phyloP scores from a whole-genome alignment of 1,140 invertebrate species.

The Spodoptera litura region DNA sequence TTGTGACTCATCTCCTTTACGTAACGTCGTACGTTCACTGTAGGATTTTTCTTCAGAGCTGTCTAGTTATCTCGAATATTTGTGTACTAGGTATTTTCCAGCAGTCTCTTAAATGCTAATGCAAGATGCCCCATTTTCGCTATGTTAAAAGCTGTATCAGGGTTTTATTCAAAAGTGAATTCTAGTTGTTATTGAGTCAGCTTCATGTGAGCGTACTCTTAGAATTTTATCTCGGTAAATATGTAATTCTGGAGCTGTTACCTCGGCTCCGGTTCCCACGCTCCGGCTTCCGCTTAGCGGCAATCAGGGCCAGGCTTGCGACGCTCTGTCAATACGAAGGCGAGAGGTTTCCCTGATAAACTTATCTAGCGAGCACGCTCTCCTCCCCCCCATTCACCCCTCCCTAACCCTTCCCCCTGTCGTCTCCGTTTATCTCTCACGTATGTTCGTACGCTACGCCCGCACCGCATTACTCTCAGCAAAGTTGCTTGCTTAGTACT shows the following conservation, averaged over 20 bases:
- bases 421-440: slow-evolving; percentile 79
- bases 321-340: slow-evolving; percentile 82
- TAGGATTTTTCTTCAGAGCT: slow-evolving; percentile 57
- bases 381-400: slow-evolving; percentile 52
- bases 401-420: slow-evolving; percentile 57
- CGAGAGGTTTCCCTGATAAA: slow-evolving; percentile 84
- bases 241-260: slow-evolving; percentile 65
- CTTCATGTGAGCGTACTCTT: slow-evolving; percentile 40
- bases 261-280: slow-evolving; percentile 73
- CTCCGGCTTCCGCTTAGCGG: slow-evolving; percentile 77
- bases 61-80: slow-evolving; percentile 65
- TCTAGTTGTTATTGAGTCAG: slow-evolving; percentile 21
- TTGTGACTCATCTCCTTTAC: slow-evolving; percentile 75
- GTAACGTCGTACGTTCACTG: slow-evolving; percentile 58
- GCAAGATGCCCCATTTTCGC: background rate
- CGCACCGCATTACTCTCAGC: slow-evolving; percentile 63
- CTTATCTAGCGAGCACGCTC: slow-evolving; percentile 73
- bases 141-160: slow-evolving; percentile 9
- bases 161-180: slow-evolving; percentile 23
- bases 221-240: slow-evolving; percentile 58
- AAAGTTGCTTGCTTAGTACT: slow-evolving; percentile 63
- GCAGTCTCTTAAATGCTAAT: background rate
- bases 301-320: slow-evolving; percentile 80
- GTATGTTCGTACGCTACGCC: slow-evolving; percentile 67
- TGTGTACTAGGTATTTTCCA: slow-evolving; percentile 22